Percentiles rank a stretch among this genome's conserved stretches.
phyloP scores from a whole-genome alignment of 2,888 invertebrate species.

The Protonemura montana region DNA sequence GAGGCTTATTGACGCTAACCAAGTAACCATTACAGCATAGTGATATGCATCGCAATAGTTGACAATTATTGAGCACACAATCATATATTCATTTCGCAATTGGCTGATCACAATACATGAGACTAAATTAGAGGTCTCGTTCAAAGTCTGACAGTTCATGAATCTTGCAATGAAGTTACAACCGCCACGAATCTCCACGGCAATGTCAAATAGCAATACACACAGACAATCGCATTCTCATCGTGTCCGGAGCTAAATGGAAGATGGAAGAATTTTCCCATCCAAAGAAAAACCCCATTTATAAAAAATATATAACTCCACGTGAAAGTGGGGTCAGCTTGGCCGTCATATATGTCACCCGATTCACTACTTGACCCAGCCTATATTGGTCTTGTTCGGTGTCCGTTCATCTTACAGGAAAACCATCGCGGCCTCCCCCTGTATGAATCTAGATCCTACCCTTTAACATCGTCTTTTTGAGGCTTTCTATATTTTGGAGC shows the following conservation, averaged over 20 bases:
- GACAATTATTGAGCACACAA: too few species aligned
- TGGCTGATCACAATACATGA: too few species aligned
- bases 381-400: not conserved
- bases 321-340: not conserved
- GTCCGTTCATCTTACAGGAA: not conserved
- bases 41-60: too few species aligned
- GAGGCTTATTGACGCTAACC: too few species aligned
- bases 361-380: conserved; percentile 1
- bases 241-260: not conserved
- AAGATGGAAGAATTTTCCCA: not conserved
- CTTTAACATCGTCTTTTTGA: not conserved
- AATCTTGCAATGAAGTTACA: too few species aligned
- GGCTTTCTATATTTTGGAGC: not conserved
- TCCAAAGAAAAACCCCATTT: not conserved
- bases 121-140: too few species aligned
- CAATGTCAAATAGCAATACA: too few species aligned
- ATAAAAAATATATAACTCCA: not conserved
- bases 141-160: too few species aligned
- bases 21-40: too few species aligned
- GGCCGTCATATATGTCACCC: not conserved
- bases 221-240: too few species aligned
- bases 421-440: not conserved
- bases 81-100: too few species aligned
- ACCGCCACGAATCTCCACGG: too few species aligned
- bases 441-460: not conserved